phyloP scores from a whole-genome alignment of 2,113 vertebrate species.

The Microtus richardsoni region DNA sequence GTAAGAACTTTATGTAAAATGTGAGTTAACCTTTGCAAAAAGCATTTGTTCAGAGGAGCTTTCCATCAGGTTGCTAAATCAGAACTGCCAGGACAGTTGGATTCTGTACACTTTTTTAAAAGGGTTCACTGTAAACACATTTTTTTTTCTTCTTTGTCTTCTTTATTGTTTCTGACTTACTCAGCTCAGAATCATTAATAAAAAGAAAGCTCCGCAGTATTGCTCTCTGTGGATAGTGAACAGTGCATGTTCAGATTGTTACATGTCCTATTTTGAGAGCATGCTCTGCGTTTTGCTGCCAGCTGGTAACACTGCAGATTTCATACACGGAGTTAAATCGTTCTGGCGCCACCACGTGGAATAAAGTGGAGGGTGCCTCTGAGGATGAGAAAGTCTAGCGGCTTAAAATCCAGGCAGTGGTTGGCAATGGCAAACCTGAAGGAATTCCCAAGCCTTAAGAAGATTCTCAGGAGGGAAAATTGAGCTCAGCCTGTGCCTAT shows the following conservation, averaged over 20 bases:
- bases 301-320: not conserved
- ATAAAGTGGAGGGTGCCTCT: constrained; percentile 16
- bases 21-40: not conserved
- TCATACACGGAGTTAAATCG: not conserved
- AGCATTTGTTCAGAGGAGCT: not conserved
- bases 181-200: constrained; percentile 37
- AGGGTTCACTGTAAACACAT: not conserved
- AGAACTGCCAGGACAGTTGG: constrained; percentile 1
- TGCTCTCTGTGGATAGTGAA: not conserved
- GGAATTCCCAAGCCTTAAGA: constrained; percentile 29
- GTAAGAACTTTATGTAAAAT: not conserved
- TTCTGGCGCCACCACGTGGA: constrained; percentile 77
- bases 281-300: not conserved
- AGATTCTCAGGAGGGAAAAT: not conserved
- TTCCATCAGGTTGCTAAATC: constrained; percentile 28
- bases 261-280: not conserved
- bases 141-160: constrained; percentile 34
- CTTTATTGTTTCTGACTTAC: constrained; percentile 4
- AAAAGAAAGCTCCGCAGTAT: not conserved
- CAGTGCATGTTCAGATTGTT: constrained; percentile 22
- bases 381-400: not conserved
- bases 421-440: not conserved
- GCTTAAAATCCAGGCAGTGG: not conserved
- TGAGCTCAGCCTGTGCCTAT: not conserved
- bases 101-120: not conserved